Evolutionary conservation across 1,140 invertebrate genomes (phyloP), one percentile per base, ranked within the genome.

Genomic region (Solenopsis fugax): DNA sequence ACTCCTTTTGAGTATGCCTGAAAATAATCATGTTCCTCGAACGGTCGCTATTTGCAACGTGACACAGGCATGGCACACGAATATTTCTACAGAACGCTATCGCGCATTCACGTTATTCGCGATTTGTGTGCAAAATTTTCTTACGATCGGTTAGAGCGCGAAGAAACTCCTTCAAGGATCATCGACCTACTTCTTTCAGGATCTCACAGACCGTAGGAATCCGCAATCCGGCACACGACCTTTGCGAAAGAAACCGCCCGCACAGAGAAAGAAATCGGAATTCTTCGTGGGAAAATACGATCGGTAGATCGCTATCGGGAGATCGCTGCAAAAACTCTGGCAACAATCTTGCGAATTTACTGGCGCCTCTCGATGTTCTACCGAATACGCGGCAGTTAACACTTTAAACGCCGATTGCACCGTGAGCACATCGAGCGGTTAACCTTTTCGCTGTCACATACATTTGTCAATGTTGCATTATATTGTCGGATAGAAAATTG

Each of bases 1-100:
- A 60, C 80, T 75, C 69, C 67, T 71, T 82, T 60, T 54, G 13
- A 58, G 58, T 37, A 3, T 37, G 12, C 41, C n/a, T 50, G 58
- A 84, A 84, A 84, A 84, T 84, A 37, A 60, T 48, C 41, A 12
- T 48, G 69, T 75, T 84, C 45, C 56, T 13, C 29, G 80, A 84
- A 84, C 41, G n/a, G 13, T 6, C 10, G 41, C 4, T 37, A 29
- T 37, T 58, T 16, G 52, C 16, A 41, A 82, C n/a, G 34, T 12
- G 37, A 4, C 24, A 16, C 12, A 29, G 16, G 7, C 24, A 60
- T n/a, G 7, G 7, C 0, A 62, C 29, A 24, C 45, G 52, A 85
- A 78, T n/a, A 76, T 71, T 71, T 24, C 60, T 5, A 34, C 9
- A 10, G 12, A 48, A 77, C 9, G 82, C 52, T 78, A 50, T 82